Evolutionary conservation across 2,113 vertebrate genomes (phyloP).

Genomic region (Halcyon senegalensis): DNA sequence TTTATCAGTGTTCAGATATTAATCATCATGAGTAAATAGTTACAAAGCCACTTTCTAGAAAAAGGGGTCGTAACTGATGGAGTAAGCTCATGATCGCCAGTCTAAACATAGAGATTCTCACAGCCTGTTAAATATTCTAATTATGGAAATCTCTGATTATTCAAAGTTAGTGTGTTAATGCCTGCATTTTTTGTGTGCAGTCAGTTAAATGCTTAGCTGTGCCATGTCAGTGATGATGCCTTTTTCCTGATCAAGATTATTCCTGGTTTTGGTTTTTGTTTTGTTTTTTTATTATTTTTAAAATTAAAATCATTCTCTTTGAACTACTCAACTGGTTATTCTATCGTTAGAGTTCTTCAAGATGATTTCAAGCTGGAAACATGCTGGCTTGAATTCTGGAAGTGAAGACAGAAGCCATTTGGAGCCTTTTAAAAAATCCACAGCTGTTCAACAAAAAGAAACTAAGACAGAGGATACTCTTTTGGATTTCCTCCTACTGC

Average conservation of each 20-base stretch:
- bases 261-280: not conserved
- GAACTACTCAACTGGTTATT: not conserved
- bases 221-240: not conserved
- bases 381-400: not conserved
- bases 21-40: not conserved
- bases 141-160: not conserved
- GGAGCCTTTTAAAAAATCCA: not conserved
- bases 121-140: not conserved
- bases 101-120: not conserved
- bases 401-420: not conserved
- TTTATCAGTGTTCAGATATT: not conserved
- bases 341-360: not conserved
- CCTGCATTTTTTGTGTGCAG: not conserved
- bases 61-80: not conserved
- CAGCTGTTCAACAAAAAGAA: not conserved
- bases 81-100: not conserved
- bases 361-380: not conserved
- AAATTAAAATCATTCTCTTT: not conserved
- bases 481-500: not conserved
- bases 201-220: not conserved
- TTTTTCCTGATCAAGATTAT: not conserved
- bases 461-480: not conserved
- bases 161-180: not conserved
- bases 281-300: not conserved
- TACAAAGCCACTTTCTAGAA: not conserved